These are phyloP conservation scores for Limnephilus auricula DNA, from an alignment of 2,888 invertebrate species.

Conservation along the genomic window DNA sequence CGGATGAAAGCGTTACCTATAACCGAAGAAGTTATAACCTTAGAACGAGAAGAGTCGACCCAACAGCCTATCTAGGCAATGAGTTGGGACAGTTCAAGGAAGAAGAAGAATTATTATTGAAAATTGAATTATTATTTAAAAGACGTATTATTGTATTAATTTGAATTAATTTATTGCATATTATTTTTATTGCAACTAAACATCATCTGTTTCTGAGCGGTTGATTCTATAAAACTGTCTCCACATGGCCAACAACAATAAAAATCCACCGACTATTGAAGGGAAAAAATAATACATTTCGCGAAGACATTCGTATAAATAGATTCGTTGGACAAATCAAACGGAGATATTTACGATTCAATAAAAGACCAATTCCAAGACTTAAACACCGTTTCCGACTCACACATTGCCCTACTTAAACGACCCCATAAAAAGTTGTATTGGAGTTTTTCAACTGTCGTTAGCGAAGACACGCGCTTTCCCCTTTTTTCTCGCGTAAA, in stretches of 20 bases:
- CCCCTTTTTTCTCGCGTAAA: neutral
- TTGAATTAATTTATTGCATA: too few species aligned
- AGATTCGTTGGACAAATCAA: neutral
- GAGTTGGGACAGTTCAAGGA: too few species aligned
- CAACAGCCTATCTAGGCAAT: too few species aligned
- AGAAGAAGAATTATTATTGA: too few species aligned
- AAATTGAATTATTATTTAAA: too few species aligned
- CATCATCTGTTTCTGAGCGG: neutral
- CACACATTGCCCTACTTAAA: neutral
- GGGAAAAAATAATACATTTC: neutral
- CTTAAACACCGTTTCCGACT: neutral
- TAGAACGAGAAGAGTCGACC: too few species aligned
- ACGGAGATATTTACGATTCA: neutral
- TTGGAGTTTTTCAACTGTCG: constrained; percentile 27
- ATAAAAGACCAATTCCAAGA: neutral
- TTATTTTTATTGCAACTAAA: neutral
- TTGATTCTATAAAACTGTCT: neutral
- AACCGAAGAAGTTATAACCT: too few species aligned
- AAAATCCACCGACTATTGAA: neutral
- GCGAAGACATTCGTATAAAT: neutral
- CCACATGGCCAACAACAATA: neutral
- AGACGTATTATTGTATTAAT: too few species aligned
- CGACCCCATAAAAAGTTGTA: constrained; percentile 8
- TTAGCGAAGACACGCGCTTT: constrained; percentile 31
- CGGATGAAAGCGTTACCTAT: too few species aligned